These are phyloP conservation scores for Lethrus apterus DNA, from an alignment of 1,140 invertebrate genomes.

Conservation along the genomic window DNA sequence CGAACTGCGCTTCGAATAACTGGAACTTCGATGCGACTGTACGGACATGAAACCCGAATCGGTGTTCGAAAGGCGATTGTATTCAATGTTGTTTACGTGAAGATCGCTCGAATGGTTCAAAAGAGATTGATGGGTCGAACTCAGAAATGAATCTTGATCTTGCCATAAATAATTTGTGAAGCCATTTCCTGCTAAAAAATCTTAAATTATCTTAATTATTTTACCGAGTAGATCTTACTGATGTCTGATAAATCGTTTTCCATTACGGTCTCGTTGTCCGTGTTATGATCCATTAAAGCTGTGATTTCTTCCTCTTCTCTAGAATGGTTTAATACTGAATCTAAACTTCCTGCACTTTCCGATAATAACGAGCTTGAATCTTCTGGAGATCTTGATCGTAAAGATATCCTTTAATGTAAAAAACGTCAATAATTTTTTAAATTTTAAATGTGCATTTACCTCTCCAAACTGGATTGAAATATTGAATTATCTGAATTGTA, in stretches of 20 bases:
- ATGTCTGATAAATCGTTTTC: conserved; percentile 38
- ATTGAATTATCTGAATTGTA: conserved; percentile 44
- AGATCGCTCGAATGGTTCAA: conserved; percentile 28
- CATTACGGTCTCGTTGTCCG: conserved; percentile 33
- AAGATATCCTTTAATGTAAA: conserved; percentile 44
- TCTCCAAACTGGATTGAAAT: conserved; percentile 50
- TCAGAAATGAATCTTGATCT: conserved; percentile 30
- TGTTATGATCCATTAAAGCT: conserved; percentile 50
- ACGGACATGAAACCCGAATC: conserved; percentile 69
- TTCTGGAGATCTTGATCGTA: conserved; percentile 57
- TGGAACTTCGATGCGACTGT: conserved; percentile 55
- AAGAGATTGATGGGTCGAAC: conserved; percentile 25
- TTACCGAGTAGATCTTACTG: too few relatives aligned
- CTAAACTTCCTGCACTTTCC: conserved; percentile 70
- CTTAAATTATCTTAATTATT: conserved; percentile 2
- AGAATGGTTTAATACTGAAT: conserved; percentile 76
- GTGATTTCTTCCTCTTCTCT: conserved; percentile 64
- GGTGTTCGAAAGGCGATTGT: conserved; percentile 40
- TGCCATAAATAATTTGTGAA: conserved; percentile 26
- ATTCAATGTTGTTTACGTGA: conserved; percentile 30
- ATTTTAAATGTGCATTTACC: conserved; percentile 28
- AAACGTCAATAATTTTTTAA: conserved; percentile 1
- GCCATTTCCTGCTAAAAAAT: conserved; percentile 2
- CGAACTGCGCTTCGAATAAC: conserved; percentile 51
- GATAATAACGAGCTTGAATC: conserved; percentile 62